A percentile compares a stretch with the other conserved stretches of the same genome.
Evolutionary conservation across 1,140 invertebrate genomes (phyloP).

Genomic region (Eumeta japonica): DNA sequence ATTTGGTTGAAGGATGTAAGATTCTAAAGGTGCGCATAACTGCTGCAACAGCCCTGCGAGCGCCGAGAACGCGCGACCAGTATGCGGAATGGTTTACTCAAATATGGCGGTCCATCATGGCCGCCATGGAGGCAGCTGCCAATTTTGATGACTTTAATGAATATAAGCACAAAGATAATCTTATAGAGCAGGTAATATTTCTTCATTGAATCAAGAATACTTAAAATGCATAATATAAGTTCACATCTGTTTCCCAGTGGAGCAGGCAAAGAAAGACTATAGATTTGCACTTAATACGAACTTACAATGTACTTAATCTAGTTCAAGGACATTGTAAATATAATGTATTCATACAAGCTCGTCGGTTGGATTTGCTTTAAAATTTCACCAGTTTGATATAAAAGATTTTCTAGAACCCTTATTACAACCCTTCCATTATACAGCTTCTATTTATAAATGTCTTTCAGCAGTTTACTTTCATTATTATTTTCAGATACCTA

Average conservation of each 20-base stretch:
- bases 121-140: conserved; percentile 71
- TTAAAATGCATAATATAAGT: neutral
- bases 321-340: neutral
- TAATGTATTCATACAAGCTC: conserved; percentile 1
- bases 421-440: too few relatives aligned
- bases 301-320: neutral
- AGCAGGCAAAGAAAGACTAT: neutral
- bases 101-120: conserved; percentile 70
- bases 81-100: conserved; percentile 63
- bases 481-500: too few relatives aligned
- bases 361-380: too few relatives aligned
- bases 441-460: too few relatives aligned
- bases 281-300: neutral
- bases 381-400: too few relatives aligned
- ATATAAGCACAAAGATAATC: conserved; percentile 76
- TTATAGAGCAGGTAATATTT: conserved; percentile 46
- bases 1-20: conserved; percentile 55
- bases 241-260: too few relatives aligned
- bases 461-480: too few relatives aligned
- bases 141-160: conserved; percentile 76
- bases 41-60: conserved; percentile 71
- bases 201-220: too few relatives aligned
- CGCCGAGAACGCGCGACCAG: conserved; percentile 55
- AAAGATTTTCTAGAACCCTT: too few relatives aligned
- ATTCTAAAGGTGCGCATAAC: conserved; percentile 78